A percentile compares a stretch with the other conserved stretches of the same genome.
These are phyloP conservation scores for Pachyuromys duprasi DNA, from an alignment of 2,797 vertebrate species.

Conservation along the genomic window DNA sequence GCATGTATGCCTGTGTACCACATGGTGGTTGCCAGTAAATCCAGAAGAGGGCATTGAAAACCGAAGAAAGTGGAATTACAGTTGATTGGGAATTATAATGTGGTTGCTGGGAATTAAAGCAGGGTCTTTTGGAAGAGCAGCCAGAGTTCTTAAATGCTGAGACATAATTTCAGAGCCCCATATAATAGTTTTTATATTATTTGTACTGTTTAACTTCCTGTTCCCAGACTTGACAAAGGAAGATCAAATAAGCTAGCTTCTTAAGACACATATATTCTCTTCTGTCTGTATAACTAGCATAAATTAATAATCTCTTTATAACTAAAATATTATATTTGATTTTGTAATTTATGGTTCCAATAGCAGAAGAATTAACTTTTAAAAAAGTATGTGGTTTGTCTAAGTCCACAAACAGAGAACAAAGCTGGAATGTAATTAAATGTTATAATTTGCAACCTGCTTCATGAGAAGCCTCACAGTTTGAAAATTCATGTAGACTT, in stretches of 20 bases:
- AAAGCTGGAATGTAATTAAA: background rate
- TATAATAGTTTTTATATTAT: background rate
- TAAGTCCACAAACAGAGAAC: background rate
- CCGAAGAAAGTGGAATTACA: background rate
- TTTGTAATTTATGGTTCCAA: background rate
- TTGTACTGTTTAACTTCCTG: background rate
- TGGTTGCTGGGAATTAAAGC: background rate
- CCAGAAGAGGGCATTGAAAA: background rate
- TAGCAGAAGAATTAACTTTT: background rate
- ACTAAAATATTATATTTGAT: background rate
- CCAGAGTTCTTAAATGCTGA: background rate
- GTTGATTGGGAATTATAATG: background rate
- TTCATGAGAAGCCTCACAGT: background rate
- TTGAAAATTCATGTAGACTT: background rate
- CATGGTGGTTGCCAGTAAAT: background rate
- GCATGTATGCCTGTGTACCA: background rate
- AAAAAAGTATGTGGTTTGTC: background rate
- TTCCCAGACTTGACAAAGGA: background rate
- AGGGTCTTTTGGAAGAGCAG: background rate
- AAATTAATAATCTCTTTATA: background rate
- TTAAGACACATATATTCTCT: background rate
- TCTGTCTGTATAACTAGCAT: background rate
- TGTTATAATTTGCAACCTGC: background rate
- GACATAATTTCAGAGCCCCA: background rate
- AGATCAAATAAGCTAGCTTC: background rate